These are phyloP conservation scores for Notiomystis cincta DNA, from an alignment of 2,113 vertebrate species.

Conservation along the genomic window DNA sequence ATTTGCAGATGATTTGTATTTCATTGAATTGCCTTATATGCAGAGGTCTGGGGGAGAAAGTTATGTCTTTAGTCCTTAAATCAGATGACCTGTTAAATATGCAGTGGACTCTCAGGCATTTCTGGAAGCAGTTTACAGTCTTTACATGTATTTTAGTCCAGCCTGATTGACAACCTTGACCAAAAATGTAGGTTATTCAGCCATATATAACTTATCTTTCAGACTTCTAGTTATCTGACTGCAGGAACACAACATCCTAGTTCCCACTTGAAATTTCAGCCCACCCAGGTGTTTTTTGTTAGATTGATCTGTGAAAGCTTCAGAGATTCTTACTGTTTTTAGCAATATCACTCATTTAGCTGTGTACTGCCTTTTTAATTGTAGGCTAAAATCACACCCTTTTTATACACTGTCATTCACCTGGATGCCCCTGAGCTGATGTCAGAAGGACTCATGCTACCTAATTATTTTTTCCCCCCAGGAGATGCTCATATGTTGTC, in stretches of 20 bases:
- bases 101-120: neutral
- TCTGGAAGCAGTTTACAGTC: neutral
- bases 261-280: neutral
- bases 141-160: neutral
- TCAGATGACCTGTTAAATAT: neutral
- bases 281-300: neutral
- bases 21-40: neutral
- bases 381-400: neutral
- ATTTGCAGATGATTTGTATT: neutral
- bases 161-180: neutral
- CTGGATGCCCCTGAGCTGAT: neutral
- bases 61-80: neutral
- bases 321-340: neutral
- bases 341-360: neutral
- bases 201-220: neutral
- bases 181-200: neutral
- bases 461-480: neutral
- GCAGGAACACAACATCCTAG: neutral
- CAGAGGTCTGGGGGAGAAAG: neutral
- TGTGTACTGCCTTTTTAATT: neutral
- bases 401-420: neutral
- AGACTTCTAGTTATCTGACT: neutral
- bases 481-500: neutral
- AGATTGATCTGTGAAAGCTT: neutral
- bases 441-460: neutral